phyloP scores from a whole-genome alignment of 1,140 invertebrate genomes.

The Drosophila pachea region DNA sequence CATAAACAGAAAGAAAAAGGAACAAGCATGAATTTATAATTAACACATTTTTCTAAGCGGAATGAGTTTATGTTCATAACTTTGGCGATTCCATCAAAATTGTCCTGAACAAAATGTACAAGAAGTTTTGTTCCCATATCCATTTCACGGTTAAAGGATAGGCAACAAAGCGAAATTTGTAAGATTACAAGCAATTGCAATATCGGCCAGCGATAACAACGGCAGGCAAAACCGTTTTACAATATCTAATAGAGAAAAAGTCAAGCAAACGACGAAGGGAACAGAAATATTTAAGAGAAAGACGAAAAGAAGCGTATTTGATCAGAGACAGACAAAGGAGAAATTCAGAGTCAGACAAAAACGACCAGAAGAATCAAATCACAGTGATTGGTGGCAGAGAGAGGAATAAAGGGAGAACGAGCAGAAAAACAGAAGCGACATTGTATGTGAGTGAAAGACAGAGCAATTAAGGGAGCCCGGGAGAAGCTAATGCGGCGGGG shows the following conservation, averaged over 20 bases:
- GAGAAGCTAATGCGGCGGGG: not conserved
- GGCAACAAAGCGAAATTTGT: not conserved
- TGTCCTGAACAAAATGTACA: slow-evolving; percentile 39
- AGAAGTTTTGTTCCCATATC: slow-evolving; percentile 8
- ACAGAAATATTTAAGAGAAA: too few species aligned
- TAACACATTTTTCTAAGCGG: not conserved
- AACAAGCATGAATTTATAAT: not conserved
- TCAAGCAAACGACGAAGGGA: too few species aligned
- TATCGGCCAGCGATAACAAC: slow-evolving; percentile 10
- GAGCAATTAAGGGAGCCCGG: not conserved
- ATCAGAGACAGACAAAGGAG: too few species aligned
- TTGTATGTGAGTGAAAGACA: not conserved
- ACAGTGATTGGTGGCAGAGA: too few species aligned
- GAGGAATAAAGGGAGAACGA: too few species aligned
- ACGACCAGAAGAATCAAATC: too few species aligned
- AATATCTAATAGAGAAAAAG: not conserved
- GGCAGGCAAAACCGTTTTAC: slow-evolving; percentile 3
- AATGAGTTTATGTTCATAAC: slow-evolving; percentile 12
- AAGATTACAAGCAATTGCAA: slow-evolving; percentile 1
- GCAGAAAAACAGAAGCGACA: too few species aligned
- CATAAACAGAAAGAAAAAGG: too few species aligned
- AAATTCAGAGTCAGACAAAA: too few species aligned
- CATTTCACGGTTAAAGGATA: slow-evolving; percentile 9
- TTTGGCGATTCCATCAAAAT: slow-evolving; percentile 30
- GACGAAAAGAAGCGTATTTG: too few species aligned